Evolutionary conservation across 2,888 invertebrate species (phyloP).

Genomic region (Heteropelma amictum): DNA sequence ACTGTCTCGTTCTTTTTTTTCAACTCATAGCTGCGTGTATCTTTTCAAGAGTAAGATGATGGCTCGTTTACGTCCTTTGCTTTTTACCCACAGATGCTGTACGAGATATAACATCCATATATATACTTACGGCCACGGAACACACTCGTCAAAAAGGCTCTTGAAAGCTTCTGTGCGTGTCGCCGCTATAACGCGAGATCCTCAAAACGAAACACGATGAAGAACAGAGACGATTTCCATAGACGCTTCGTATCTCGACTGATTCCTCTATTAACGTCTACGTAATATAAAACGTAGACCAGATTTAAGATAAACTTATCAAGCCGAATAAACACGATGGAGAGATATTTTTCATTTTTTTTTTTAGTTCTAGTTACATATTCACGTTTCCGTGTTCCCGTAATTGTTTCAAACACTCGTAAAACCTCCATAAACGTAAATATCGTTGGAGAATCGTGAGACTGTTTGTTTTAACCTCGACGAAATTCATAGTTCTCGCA

Average conservation of each 20-base stretch:
- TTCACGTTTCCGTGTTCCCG: too few species aligned
- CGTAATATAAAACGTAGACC: background rate
- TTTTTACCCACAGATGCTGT: slow-evolving; percentile 32
- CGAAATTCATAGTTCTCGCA: too few species aligned
- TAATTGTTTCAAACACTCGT: too few species aligned
- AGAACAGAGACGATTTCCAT: background rate
- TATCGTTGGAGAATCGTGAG: too few species aligned
- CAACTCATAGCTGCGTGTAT: too few species aligned
- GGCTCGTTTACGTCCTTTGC: slow-evolving; percentile 44
- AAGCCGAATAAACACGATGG: slow-evolving; percentile 52
- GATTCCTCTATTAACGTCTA: slow-evolving; percentile 37
- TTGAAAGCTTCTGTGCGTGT: slow-evolving; percentile 25
- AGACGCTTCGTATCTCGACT: slow-evolving; percentile 22
- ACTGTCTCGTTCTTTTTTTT: too few species aligned
- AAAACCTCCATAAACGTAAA: too few species aligned
- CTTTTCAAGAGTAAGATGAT: slow-evolving; percentile 33
- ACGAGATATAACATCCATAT: too few species aligned
- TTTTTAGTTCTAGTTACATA: background rate
- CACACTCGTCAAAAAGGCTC: slow-evolving; percentile 48
- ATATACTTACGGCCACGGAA: slow-evolving; percentile 30
- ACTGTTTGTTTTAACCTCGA: too few species aligned
- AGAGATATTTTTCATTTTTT: slow-evolving; percentile 10
- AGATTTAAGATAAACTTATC: slow-evolving; percentile 24
- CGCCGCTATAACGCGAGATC: slow-evolving; percentile 9
- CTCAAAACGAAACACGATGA: background rate